Conservation (phyloP, 2,113 vertebrate species). For the Astatoreochromis straeleni region DNA sequence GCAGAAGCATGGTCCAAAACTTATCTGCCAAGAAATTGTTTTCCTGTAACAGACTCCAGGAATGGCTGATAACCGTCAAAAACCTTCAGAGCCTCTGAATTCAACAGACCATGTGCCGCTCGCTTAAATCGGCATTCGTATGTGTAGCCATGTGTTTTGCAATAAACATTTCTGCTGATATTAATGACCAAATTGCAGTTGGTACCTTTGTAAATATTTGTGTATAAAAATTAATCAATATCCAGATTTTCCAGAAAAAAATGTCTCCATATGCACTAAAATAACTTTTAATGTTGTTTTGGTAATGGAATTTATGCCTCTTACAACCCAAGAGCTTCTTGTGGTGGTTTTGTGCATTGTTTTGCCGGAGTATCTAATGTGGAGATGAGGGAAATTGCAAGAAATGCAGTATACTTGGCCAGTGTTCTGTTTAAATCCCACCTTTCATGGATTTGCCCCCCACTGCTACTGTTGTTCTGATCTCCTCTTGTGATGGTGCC, state of each 20-base stretch:
- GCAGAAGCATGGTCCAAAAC: not conserved
- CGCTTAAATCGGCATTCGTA: not conserved
- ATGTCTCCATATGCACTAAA: not conserved
- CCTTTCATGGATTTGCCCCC: not conserved
- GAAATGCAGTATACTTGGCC: not conserved
- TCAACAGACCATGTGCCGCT: not conserved
- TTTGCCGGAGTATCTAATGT: not conserved
- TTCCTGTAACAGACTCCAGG: rapidly evolving
- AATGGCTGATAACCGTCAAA: not conserved
- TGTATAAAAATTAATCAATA: not conserved
- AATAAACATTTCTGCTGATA: not conserved
- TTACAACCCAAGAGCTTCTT: not conserved
- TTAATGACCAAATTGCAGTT: not conserved
- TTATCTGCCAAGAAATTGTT: not conserved
- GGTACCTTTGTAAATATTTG: not conserved
- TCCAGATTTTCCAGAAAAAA: not conserved
- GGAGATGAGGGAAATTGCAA: not conserved
- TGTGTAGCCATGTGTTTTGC: not conserved
- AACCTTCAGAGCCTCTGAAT: not conserved
- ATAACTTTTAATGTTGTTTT: not conserved
- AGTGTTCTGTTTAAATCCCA: not conserved
- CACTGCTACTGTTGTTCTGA: not conserved
- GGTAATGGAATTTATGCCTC: not conserved
- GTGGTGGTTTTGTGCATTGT: not conserved
- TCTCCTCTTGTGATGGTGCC: not conserved